These are phyloP conservation scores for Tragelaphus eurycerus DNA, from an alignment of 2,797 vertebrate species.

Conservation along the genomic window DNA sequence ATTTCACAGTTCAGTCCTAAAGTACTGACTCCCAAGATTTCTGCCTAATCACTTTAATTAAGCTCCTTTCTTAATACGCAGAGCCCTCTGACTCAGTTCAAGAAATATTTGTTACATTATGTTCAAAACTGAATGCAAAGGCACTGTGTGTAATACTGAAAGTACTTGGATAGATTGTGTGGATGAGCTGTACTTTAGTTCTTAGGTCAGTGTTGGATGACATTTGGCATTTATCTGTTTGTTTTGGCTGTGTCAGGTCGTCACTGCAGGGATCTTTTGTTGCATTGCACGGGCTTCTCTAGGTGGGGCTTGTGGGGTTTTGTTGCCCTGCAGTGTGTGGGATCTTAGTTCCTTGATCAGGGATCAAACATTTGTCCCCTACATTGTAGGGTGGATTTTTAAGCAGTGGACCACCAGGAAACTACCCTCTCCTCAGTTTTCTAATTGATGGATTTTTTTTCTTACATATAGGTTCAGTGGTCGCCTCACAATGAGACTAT, in stretches of 20 bases:
- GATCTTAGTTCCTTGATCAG: background rate
- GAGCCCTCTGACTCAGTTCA: background rate
- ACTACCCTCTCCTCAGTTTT: background rate
- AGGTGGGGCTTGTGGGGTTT: background rate
- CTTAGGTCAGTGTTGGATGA: background rate
- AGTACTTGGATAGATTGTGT: background rate
- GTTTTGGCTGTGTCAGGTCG: background rate
- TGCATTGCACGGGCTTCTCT: background rate
- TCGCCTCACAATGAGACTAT: constrained; percentile 99
- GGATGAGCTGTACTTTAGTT: background rate
- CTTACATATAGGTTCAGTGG: constrained; percentile 92
- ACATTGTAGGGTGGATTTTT: background rate
- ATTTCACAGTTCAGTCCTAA: background rate
- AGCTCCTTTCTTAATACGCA: background rate
- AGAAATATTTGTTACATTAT: background rate
- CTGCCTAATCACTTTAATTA: background rate
- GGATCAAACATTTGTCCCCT: background rate
- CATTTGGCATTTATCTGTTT: background rate
- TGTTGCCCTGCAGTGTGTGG: background rate
- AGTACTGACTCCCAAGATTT: background rate
- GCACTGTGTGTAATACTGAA: background rate
- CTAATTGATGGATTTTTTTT: background rate
- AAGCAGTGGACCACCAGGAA: background rate
- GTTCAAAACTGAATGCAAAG: background rate
- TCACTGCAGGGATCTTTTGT: background rate